Base-by-base conservation (phyloP, 2,888 invertebrate species). In the Resseliella maxima region DNA sequence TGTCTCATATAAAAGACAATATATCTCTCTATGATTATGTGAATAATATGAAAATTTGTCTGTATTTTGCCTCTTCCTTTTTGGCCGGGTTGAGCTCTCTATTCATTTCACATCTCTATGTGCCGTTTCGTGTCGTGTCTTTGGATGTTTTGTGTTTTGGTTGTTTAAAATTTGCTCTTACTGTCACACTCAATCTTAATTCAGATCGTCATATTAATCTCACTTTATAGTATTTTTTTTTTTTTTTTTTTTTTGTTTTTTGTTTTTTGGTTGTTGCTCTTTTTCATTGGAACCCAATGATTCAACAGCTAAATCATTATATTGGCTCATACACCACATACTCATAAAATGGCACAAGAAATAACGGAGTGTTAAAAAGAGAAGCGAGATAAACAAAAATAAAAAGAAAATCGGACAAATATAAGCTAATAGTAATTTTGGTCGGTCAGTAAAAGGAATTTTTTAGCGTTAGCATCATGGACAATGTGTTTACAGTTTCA, bases 401-500 rank as follows among this genome's bases (percentile, higher is more conserved):
- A 41, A 41, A 5, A 41, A 41, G 5, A 54, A 83, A 83, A 38
- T 36, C 24, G n/a, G 24, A 83, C 83, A 83, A 83, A 83, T 83
- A 38, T 83, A 38, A 83, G 83, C 83, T 83, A 36, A 83, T 38
- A 83, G 38, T 83, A 38, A n/a, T 83, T 38, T 83, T 38, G 24
- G 83, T 83, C 83, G 38, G 36, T 83, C 83, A 83, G 83, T 83
- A 83, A 83, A 83, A 83, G 83, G 83, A 83, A 83, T n/a, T 83
- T 8, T 38, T 15, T 31, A 31, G 72, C 72, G 31, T 59, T n/a
- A 31, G 2, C 12, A 59, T 18, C 24, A 35, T 59, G 59, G 27
- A 59, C 27, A 12, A n/a, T 3, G 24, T 59, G 5, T 59, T n/a
- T 59, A 12, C 59, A 24, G n/a, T n/a, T 72, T 72, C 12, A 24